Evolutionary conservation across 2,797 vertebrate genomes (phyloP).

Genomic region (Uromys caudimaculatus): DNA sequence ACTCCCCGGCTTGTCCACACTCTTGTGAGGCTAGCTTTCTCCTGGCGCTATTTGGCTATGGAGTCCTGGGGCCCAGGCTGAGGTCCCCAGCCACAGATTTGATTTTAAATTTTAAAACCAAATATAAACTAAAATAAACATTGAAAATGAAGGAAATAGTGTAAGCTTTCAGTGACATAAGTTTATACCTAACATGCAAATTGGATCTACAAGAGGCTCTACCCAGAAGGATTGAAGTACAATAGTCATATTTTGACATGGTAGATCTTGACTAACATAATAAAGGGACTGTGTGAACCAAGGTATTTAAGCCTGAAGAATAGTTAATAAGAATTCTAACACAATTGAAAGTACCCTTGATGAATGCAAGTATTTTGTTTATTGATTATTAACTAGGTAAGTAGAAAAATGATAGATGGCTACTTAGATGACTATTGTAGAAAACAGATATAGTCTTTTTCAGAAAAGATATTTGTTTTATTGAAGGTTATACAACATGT

Average conservation of each 20-base stretch:
- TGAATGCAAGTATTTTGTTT: background rate
- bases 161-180: background rate
- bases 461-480: background rate
- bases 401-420: background rate
- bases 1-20: too few relatives aligned
- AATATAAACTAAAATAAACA: background rate
- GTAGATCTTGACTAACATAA: background rate
- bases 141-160: background rate
- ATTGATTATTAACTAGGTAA: background rate
- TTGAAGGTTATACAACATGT: background rate
- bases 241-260: background rate
- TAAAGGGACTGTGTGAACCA: rapidly evolving
- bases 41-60: too few relatives aligned
- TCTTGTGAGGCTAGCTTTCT: too few relatives aligned
- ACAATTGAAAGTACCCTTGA: background rate
- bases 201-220: background rate
- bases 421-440: background rate
- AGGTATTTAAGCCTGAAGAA: background rate
- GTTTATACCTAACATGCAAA: background rate
- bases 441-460: background rate
- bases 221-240: background rate
- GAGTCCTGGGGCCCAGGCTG: too few relatives aligned
- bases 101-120: constrained; percentile 10
- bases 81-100: too few relatives aligned
- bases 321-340: background rate